Conservation (phyloP, 2,113 vertebrate species). For the Laterallus jamaicensis region DNA sequence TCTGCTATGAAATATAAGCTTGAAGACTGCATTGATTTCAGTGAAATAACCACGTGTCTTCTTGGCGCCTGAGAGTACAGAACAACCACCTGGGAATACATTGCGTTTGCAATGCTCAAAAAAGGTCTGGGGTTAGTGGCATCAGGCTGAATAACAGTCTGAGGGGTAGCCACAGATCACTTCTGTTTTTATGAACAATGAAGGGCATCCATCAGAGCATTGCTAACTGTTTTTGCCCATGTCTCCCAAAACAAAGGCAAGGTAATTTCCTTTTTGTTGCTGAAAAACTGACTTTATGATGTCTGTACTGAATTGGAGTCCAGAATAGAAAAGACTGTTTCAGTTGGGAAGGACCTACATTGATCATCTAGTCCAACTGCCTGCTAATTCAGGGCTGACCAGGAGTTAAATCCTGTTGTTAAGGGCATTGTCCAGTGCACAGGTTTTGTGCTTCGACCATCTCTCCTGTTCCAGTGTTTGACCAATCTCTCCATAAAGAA, state of each 20-base stretch:
- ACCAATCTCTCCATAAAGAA: too few relatives aligned
- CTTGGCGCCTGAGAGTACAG: background rate
- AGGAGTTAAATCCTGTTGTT: too few relatives aligned
- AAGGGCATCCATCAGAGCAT: background rate
- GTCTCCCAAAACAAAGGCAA: background rate
- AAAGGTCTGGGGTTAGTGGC: background rate
- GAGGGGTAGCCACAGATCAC: background rate
- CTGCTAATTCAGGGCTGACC: too few relatives aligned
- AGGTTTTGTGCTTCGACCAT: too few relatives aligned
- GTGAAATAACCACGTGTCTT: background rate
- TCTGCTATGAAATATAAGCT: background rate
- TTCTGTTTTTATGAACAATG: background rate
- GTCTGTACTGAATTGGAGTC: background rate
- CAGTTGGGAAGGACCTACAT: too few relatives aligned
- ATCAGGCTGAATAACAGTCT: background rate
- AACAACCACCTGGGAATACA: background rate
- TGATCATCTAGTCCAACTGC: too few relatives aligned
- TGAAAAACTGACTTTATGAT: background rate
- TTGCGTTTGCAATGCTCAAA: rapidly evolving
- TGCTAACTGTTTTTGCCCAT: background rate
- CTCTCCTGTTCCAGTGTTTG: too few relatives aligned
- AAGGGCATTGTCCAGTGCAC: too few relatives aligned
- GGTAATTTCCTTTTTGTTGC: background rate
- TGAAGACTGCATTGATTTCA: background rate
- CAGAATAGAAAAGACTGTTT: too few relatives aligned